Evolutionary conservation across 1,140 invertebrate genomes (phyloP), one percentile per base, ranked within the genome.

Genomic region (Achatina immaculata): DNA sequence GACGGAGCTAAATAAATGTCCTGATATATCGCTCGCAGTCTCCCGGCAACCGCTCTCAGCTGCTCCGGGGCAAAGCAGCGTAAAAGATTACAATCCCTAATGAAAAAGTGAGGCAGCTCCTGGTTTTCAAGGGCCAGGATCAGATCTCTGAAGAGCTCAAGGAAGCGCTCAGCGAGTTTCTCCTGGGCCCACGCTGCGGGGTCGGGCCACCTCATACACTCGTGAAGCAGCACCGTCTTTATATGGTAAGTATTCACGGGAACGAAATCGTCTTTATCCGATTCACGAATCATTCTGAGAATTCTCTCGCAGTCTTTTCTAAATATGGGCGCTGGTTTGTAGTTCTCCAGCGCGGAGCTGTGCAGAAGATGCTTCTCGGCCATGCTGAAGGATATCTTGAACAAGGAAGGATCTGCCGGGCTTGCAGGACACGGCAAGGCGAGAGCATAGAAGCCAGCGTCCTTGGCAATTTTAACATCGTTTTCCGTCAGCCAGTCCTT

Each of bases 351-450:
- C 11, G 21, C 11, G 2, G 40, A 4, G 1, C 21, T 6, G 0
- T 55, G 58, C 51, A 84, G 78, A 9, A 84, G 78, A 65, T 80
- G 82, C 38, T 84, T 84, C 75, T 84, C 83, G 2, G 83, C 71
- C n/a, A 31, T 73, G 65, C 58, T 43, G 73, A 84, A 84, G n/a
- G 81, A 82, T 36, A 84, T 72, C 36, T 81, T 72, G 48, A 81
- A 84, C 65, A 84, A 34, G 7, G 74, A 78, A 28, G 40, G 58
- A 58, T 82, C 76, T 0, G 40, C 43, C 11, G 51, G 36, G 43
- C 42, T 24, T 1, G 75, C 68, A 24, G 79, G 34, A 55, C 83
- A 82, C 9, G 68, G 72, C 9, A 80, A 38, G 42, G 81, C 80
- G 9, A 81, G 72, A 3, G 80, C 83, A 42, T 80, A 82, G 78